Conservation (phyloP, 1,140 invertebrate genomes). For the Radopholus similis region DNA sequence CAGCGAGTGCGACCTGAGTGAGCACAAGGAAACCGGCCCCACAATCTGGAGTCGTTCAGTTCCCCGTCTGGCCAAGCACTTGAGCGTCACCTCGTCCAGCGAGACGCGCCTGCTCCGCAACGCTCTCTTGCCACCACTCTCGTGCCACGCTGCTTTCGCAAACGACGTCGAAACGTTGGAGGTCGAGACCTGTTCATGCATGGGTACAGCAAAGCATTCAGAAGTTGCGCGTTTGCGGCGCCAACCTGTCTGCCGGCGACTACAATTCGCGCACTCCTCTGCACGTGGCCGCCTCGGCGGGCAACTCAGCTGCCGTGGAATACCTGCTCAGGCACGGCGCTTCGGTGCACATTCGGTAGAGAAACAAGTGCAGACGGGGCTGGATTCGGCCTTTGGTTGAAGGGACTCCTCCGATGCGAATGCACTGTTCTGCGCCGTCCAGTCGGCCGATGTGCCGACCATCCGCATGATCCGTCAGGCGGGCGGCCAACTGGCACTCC, state of each 20-base stretch:
- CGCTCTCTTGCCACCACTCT: constrained; percentile 74
- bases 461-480: constrained; percentile 46
- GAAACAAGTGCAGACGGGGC: not conserved
- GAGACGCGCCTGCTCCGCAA: constrained; percentile 71
- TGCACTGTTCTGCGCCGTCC: constrained; percentile 48
- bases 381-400: constrained; percentile 13
- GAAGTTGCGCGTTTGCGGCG: constrained; percentile 65
- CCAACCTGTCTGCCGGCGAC: constrained; percentile 73
- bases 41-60: constrained; percentile 27
- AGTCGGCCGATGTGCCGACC: constrained; percentile 43
- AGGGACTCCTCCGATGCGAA: constrained; percentile 56
- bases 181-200: constrained; percentile 12
- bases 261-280: constrained; percentile 76
- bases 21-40: constrained; percentile 65
- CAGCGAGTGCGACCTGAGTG: constrained; percentile 67
- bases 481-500: constrained; percentile 42
- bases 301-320: constrained; percentile 70
- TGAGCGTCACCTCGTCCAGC: constrained; percentile 68
- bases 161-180: constrained; percentile 65
- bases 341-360: constrained; percentile 69
- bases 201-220: no score
- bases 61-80: constrained; percentile 62
- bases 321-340: constrained; percentile 76
- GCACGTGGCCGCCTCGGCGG: constrained; percentile 74
- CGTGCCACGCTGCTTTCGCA: constrained; percentile 71